Evolutionary conservation across 2,888 invertebrate genomes (phyloP).

Genomic region (Conops quadrifasciatus): DNA sequence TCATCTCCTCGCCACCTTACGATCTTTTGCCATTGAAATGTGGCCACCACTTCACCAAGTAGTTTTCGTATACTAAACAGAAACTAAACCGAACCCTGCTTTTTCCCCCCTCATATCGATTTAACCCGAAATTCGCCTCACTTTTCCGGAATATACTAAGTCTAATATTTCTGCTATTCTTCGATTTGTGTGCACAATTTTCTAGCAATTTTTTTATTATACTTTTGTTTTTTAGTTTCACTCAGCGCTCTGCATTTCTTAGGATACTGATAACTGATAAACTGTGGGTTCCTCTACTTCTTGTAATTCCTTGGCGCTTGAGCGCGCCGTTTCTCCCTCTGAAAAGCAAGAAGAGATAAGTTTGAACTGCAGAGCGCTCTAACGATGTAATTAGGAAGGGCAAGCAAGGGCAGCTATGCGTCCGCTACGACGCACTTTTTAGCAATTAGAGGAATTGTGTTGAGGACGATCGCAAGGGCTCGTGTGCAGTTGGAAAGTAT

Average conservation of each 20-base stretch:
- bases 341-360: conserved; percentile 9
- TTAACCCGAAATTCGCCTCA: not conserved
- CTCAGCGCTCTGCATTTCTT: conserved; percentile 31
- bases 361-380: conserved; percentile 22
- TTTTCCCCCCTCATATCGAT: not conserved
- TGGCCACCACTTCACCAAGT: not conserved
- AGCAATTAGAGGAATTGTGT: conserved; percentile 17
- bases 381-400: not conserved
- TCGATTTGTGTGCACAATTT: conserved; percentile 30
- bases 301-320: conserved; percentile 17
- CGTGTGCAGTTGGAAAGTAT: conserved; percentile 50
- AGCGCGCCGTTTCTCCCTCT: conserved; percentile 8
- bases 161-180: conserved; percentile 12
- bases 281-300: conserved; percentile 10
- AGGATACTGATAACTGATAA: conserved; percentile 20
- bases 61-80: conserved; percentile 1
- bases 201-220: conserved; percentile 25
- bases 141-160: not conserved
- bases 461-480: conserved; percentile 44
- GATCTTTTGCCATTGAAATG: not conserved
- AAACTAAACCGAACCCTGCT: not conserved
- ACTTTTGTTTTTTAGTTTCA: conserved; percentile 33
- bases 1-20: not conserved
- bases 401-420: not conserved
- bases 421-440: conserved; percentile 7